Conservation (phyloP, 2,888 invertebrate genomes). For the Argynnis bischoffii region DNA sequence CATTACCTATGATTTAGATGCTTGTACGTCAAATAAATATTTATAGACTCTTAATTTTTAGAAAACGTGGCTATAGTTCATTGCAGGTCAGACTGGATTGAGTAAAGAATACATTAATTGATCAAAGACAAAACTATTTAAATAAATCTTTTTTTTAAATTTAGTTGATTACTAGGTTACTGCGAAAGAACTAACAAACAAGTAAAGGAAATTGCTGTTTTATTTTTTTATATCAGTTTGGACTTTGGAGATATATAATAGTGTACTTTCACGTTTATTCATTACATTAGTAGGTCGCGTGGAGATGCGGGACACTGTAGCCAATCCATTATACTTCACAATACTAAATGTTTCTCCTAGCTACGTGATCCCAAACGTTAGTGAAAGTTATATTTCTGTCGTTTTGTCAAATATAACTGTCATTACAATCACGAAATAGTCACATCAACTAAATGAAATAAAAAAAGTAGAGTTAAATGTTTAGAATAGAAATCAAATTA, state of each 20-base stretch:
- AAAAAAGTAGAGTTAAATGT: background rate
- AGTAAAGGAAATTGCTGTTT: too few species aligned
- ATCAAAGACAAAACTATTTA: too few species aligned
- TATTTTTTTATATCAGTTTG: too few species aligned
- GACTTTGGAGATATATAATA: too few species aligned
- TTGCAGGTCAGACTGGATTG: background rate
- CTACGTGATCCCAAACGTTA: conserved; percentile 60
- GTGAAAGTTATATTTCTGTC: conserved; percentile 66
- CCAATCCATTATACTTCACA: conserved; percentile 62
- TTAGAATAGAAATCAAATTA: background rate
- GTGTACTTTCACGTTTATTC: conserved; percentile 55
- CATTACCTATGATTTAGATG: conserved; percentile 27
- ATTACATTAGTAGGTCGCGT: conserved; percentile 70
- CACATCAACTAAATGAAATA: conserved; percentile 4
- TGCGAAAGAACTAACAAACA: too few species aligned
- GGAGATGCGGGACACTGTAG: conserved; percentile 52
- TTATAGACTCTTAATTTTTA: background rate
- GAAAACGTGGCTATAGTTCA: background rate
- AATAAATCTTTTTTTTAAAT: too few species aligned
- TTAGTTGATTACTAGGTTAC: too few species aligned
- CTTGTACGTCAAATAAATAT: conserved; percentile 13
- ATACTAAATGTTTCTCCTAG: conserved; percentile 57
- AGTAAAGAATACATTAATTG: too few species aligned
- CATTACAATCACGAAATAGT: conserved; percentile 44
- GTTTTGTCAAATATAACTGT: conserved; percentile 56